These are phyloP conservation scores for Lasioglossum zephyrum DNA, from an alignment of 2,888 invertebrate genomes.

Conservation along the genomic window DNA sequence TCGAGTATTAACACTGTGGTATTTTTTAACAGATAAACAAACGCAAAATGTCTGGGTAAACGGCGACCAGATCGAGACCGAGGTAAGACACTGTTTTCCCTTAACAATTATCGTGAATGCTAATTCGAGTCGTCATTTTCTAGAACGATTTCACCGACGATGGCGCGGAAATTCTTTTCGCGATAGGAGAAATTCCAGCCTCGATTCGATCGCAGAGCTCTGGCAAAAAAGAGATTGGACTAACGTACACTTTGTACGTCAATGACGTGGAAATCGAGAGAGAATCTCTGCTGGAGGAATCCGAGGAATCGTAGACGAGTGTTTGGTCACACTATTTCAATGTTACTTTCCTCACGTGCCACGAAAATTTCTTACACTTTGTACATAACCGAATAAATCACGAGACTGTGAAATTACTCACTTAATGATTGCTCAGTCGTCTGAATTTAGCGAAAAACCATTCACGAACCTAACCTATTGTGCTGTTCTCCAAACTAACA, in stretches of 20 bases:
- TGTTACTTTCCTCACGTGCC: constrained; percentile 22
- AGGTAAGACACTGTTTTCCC: constrained; percentile 81
- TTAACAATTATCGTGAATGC: no score
- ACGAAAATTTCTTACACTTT: constrained; percentile 46
- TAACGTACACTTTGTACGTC: constrained; percentile 77
- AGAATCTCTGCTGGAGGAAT: constrained; percentile 44
- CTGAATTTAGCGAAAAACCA: constrained; percentile 5
- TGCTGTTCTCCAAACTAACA: neutral
- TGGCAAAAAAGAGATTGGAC: constrained; percentile 78
- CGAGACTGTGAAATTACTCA: neutral
- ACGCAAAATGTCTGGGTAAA: constrained; percentile 91
- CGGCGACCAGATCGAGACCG: constrained; percentile 88
- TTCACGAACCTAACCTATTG: neutral
- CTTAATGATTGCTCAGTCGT: neutral
- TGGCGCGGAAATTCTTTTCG: constrained; percentile 93
- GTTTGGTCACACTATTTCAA: neutral
- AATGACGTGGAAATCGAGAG: constrained; percentile 77
- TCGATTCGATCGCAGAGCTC: constrained; percentile 84
- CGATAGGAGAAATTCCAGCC: constrained; percentile 85
- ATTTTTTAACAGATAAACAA: constrained; percentile 88
- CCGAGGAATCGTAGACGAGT: constrained; percentile 7
- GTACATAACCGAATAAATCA: constrained; percentile 36
- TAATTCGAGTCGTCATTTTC: neutral
- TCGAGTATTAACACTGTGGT: neutral
- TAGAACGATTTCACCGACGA: constrained; percentile 93